These are phyloP conservation scores for Strigamia crassipes DNA, from an alignment of 2,888 invertebrate species.

Conservation along the genomic window DNA sequence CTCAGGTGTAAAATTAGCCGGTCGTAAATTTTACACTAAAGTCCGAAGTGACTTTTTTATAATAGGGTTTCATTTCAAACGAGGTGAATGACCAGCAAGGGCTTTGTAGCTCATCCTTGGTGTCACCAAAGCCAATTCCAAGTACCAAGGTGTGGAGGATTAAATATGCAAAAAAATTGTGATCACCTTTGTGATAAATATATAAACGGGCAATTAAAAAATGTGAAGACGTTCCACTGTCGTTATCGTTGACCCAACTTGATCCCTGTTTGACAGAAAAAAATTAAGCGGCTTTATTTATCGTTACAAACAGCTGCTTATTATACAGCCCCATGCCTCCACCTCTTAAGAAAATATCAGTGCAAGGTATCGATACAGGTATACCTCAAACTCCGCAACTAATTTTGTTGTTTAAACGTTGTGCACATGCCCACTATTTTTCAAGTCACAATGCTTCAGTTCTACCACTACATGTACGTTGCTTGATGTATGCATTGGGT, in stretches of 20 bases:
- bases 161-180: background rate
- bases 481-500: too few relatives aligned
- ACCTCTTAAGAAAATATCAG: too few relatives aligned
- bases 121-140: slow-evolving; percentile 9
- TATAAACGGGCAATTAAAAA: slow-evolving; percentile 4
- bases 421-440: too few relatives aligned
- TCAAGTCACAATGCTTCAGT: too few relatives aligned
- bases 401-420: too few relatives aligned
- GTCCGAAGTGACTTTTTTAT: background rate
- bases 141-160: background rate
- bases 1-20: slow-evolving; percentile 10
- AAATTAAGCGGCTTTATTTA: too few relatives aligned
- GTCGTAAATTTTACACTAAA: slow-evolving; percentile 30
- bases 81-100: background rate
- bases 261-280: background rate
- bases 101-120: background rate
- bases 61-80: background rate
- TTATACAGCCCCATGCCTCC: too few relatives aligned
- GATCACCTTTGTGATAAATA: slow-evolving; percentile 1
- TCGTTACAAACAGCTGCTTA: too few relatives aligned
- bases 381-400: too few relatives aligned
- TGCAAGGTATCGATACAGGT: too few relatives aligned
- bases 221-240: background rate
- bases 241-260: background rate
- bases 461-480: too few relatives aligned